A percentile compares a stretch with the other conserved stretches of the same genome.
These are phyloP conservation scores for Pachliopta kotzebuea DNA, from an alignment of 2,888 invertebrate species.

Conservation along the genomic window DNA sequence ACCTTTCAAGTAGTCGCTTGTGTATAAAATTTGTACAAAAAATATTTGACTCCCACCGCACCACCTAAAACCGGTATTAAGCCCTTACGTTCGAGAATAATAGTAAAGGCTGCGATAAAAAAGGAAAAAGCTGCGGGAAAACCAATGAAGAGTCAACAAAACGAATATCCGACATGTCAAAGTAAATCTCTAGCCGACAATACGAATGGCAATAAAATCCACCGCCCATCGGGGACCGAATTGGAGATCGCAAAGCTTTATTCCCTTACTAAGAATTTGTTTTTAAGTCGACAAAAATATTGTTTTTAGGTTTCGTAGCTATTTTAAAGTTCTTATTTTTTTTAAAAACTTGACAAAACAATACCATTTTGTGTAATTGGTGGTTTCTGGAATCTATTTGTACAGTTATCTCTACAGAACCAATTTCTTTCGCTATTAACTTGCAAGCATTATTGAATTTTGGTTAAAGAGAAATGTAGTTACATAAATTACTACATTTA, in stretches of 20 bases:
- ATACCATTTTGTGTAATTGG: too few relatives aligned
- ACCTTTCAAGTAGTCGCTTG: too few relatives aligned
- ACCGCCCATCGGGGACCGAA: slow-evolving; percentile 49
- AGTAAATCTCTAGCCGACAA: slow-evolving; percentile 76
- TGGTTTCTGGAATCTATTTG: too few relatives aligned
- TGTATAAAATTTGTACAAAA: too few relatives aligned
- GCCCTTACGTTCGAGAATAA: slow-evolving; percentile 45
- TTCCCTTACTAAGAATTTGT: slow-evolving; percentile 49
- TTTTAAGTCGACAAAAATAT: background rate
- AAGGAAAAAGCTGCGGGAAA: slow-evolving; percentile 47
- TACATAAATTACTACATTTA: too few relatives aligned
- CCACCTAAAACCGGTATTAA: slow-evolving; percentile 41
- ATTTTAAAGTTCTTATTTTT: too few relatives aligned
- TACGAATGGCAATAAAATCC: slow-evolving; percentile 78
- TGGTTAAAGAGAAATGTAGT: too few relatives aligned
- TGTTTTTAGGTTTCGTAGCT: too few relatives aligned
- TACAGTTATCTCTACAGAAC: too few relatives aligned
- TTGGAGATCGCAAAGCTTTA: slow-evolving; percentile 62
- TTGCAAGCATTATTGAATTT: too few relatives aligned
- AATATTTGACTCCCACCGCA: background rate
- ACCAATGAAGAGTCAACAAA: slow-evolving; percentile 65
- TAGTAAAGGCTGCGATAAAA: slow-evolving; percentile 44
- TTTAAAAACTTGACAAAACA: too few relatives aligned
- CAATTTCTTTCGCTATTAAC: too few relatives aligned
- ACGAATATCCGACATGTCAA: slow-evolving; percentile 75